A percentile compares a stretch with the other conserved stretches of the same genome.
Conservation (phyloP, 1,140 invertebrate species). For the Microplitis demolitor region DNA sequence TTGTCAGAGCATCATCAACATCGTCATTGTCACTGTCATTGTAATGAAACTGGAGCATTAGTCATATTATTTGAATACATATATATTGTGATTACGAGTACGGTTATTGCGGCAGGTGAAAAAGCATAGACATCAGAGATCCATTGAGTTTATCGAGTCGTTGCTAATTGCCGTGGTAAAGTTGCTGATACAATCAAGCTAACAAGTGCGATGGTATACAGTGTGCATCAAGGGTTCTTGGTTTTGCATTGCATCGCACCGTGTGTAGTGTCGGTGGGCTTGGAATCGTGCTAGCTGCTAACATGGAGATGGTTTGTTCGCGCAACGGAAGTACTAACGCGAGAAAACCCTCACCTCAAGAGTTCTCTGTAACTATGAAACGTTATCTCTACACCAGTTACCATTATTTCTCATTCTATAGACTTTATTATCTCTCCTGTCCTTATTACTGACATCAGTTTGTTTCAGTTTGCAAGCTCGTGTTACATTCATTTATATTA, state of each 20-base stretch:
- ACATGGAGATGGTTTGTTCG: no score
- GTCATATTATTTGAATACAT: no score
- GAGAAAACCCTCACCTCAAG: no score
- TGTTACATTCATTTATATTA: no score
- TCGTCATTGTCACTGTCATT: no score
- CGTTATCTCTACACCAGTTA: background rate
- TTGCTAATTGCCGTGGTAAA: conserved; percentile 18
- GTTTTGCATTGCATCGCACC: background rate
- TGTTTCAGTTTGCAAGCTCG: background rate
- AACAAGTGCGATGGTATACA: background rate
- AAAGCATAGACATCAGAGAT: background rate
- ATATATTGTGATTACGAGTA: background rate
- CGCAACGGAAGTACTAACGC: no score
- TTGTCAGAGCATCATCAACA: no score
- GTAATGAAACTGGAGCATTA: no score
- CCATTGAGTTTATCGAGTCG: background rate
- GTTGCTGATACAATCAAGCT: conserved; percentile 8
- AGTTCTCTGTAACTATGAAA: background rate
- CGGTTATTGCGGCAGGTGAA: background rate
- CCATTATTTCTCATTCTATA: background rate
- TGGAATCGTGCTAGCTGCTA: no score
- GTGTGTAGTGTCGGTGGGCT: no score
- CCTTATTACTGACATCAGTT: background rate
- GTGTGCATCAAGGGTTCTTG: background rate
- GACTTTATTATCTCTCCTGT: background rate